These are phyloP conservation scores for Spisula subtruncata DNA, from an alignment of 2,888 invertebrate genomes.

Conservation along the genomic window DNA sequence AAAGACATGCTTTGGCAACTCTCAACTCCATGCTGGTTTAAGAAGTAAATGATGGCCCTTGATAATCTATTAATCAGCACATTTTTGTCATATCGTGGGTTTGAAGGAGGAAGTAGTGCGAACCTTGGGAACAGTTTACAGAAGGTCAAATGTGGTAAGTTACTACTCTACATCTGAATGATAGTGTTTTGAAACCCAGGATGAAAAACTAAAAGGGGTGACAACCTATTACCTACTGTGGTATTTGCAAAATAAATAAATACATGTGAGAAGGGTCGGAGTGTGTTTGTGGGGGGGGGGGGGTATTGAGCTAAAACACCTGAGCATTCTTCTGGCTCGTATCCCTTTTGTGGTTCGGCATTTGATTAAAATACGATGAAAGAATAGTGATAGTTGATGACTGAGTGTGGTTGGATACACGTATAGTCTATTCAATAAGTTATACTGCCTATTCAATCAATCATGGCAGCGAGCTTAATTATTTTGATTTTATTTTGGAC, in stretches of 20 bases:
- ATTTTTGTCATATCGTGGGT: not conserved
- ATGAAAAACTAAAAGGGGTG: too few species aligned
- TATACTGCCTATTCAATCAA: not conserved
- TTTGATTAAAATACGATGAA: not conserved
- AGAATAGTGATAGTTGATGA: not conserved
- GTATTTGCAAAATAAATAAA: not conserved
- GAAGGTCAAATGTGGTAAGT: too few species aligned
- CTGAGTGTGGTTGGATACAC: not conserved
- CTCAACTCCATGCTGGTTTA: not conserved
- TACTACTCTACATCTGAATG: too few species aligned
- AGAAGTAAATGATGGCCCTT: not conserved
- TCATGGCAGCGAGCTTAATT: not conserved
- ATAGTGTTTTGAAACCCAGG: too few species aligned
- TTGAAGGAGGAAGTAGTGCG: not conserved
- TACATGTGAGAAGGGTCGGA: not conserved
- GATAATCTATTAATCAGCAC: not conserved
- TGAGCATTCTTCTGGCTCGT: not conserved
- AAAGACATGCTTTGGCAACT: not conserved
- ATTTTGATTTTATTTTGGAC: not conserved
- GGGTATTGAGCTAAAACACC: not conserved
- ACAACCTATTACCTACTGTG: not conserved
- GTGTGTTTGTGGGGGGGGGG: not conserved
- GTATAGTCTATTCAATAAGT: too few species aligned
- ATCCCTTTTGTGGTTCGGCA: not conserved
- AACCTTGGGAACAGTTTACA: not conserved